Percentiles rank a stretch among this genome's conserved stretches.
These are phyloP conservation scores for Balaenoptera acutorostrata DNA, from an alignment of 2,113 vertebrate genomes.

Conservation along the genomic window DNA sequence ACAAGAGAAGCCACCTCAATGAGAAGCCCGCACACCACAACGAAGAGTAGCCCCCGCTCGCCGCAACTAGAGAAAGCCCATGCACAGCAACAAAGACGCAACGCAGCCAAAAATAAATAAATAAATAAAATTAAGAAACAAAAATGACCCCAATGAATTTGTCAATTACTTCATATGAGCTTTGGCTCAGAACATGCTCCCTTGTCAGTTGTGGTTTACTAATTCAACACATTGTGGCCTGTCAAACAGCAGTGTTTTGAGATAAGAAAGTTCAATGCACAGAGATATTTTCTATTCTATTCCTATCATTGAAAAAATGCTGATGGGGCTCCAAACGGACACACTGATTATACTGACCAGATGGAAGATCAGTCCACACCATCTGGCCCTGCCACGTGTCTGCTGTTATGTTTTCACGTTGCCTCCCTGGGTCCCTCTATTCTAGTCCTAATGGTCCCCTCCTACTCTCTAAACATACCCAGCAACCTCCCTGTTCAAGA, in stretches of 20 bases:
- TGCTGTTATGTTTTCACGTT: neutral
- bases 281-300: neutral
- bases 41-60: too few relatives aligned
- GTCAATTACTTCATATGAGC: neutral
- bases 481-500: neutral
- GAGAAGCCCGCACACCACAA: too few relatives aligned
- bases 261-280: neutral
- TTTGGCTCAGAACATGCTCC: neutral
- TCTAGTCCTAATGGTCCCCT: neutral
- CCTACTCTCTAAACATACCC: neutral
- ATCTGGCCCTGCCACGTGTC: neutral
- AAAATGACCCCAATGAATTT: neutral
- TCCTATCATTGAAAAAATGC: neutral
- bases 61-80: too few relatives aligned
- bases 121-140: too few relatives aligned
- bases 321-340: neutral
- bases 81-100: too few relatives aligned
- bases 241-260: neutral
- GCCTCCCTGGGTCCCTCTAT: accelerated
- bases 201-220: neutral
- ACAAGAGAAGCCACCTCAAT: too few relatives aligned
- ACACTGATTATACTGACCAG: neutral
- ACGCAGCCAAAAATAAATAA: too few relatives aligned
- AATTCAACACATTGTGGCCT: neutral
- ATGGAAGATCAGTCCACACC: neutral